phyloP scores from a whole-genome alignment of 2,113 vertebrate genomes.

The Etheostoma spectabile region DNA sequence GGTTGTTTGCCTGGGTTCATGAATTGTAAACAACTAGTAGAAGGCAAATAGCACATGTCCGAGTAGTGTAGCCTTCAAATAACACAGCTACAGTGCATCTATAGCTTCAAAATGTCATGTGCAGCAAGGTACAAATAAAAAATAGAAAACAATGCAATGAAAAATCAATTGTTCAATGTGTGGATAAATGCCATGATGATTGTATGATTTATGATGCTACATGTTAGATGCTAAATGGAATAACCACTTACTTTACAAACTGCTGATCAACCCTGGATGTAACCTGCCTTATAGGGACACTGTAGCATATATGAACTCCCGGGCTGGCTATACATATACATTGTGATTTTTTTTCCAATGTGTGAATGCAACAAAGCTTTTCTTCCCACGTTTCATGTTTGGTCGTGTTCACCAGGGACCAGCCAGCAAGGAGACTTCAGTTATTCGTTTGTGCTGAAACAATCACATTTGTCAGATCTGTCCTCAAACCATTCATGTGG shows the following conservation, averaged over 20 bases:
- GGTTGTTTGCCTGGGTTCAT: constrained; percentile 2
- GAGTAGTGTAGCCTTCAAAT: constrained; percentile 10
- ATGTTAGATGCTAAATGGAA: constrained; percentile 45
- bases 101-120: constrained; percentile 40
- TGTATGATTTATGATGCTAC: constrained; percentile 54
- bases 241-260: constrained; percentile 26
- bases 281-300: neutral
- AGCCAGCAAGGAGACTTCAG: neutral
- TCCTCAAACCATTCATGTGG: neutral
- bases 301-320: neutral
- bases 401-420: neutral
- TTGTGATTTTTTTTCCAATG: neutral
- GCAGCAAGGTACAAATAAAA: constrained; percentile 51
- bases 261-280: constrained; percentile 32
- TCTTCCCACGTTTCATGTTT: constrained; percentile 1
- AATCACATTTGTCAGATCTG: neutral
- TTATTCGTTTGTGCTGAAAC: neutral
- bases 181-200: constrained; percentile 49
- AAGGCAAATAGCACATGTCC: constrained; percentile 9
- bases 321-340: too few species aligned
- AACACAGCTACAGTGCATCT: constrained; percentile 11
- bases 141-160: constrained; percentile 45
- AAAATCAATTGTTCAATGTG: constrained; percentile 56
- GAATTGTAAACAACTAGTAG: constrained; percentile 23
- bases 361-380: neutral